phyloP scores from a whole-genome alignment of 2,113 vertebrate genomes.

The Tychaedon coryphoeus region DNA sequence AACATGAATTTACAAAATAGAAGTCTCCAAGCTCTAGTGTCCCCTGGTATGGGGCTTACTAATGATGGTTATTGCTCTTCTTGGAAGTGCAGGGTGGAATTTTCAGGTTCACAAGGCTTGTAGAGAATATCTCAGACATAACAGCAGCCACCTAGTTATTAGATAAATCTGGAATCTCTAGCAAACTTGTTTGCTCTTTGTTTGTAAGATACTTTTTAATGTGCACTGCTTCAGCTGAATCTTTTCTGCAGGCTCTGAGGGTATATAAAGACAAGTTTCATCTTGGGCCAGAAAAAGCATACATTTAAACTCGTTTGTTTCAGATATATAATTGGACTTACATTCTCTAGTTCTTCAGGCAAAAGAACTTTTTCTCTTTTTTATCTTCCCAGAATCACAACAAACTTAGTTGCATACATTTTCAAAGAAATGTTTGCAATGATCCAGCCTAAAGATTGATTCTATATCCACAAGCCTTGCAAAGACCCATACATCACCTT shows the following conservation, averaged over 20 bases:
- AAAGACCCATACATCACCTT: neutral
- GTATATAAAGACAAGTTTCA: neutral
- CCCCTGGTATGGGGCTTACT: neutral
- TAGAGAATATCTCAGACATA: neutral
- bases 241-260: neutral
- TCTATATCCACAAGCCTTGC: neutral
- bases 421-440: neutral
- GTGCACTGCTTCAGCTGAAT: neutral
- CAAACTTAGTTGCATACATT: neutral
- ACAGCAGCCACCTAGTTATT: neutral
- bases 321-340: neutral
- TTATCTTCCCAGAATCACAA: neutral
- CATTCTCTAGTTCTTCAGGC: neutral
- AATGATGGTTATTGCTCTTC: neutral
- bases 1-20: neutral
- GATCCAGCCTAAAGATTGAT: neutral
- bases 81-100: neutral
- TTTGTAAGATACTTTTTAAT: rapidly evolving
- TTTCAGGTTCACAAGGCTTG: neutral
- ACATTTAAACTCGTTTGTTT: neutral
- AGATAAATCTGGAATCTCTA: neutral
- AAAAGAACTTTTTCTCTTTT: neutral
- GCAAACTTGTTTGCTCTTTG: neutral
- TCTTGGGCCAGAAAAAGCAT: neutral
- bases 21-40: neutral